Conservation (phyloP, 2,888 invertebrate species). For the Ceraclea dissimilis region DNA sequence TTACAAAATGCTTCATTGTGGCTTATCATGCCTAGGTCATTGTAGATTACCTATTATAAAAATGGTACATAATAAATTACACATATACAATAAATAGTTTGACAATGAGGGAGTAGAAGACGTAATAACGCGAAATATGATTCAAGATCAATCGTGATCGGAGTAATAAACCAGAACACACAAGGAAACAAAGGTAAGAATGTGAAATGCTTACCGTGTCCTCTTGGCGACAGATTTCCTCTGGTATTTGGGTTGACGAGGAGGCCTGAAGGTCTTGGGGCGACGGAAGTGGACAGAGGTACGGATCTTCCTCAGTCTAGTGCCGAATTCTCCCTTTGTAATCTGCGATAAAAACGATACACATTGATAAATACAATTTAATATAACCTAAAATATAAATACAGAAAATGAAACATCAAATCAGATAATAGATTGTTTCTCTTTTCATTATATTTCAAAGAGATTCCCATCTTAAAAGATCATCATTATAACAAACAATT, state of each 20-base stretch:
- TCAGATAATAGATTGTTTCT: constrained; percentile 29
- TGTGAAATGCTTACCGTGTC: constrained; percentile 68
- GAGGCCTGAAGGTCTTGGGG: constrained; percentile 87
- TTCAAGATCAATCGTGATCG: too few species aligned
- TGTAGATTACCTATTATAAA: too few species aligned
- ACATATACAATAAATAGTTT: too few species aligned
- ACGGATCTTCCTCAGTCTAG: constrained; percentile 81
- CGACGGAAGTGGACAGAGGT: constrained; percentile 93
- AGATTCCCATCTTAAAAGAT: constrained; percentile 44
- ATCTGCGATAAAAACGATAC: constrained; percentile 49
- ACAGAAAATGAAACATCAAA: constrained; percentile 10
- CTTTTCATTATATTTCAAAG: constrained; percentile 41
- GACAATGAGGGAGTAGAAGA: too few species aligned
- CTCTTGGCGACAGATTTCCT: constrained; percentile 90
- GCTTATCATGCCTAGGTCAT: too few species aligned
- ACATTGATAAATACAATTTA: constrained; percentile 10
- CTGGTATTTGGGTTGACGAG: constrained; percentile 90
- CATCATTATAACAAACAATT: constrained; percentile 29
- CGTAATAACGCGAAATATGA: too few species aligned
- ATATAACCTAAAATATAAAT: not conserved
- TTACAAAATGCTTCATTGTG: too few species aligned
- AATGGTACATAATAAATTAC: too few species aligned
- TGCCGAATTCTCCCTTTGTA: constrained; percentile 85
- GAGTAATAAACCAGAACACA: too few species aligned
- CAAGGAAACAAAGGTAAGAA: not conserved